Evolutionary conservation across 1,140 invertebrate species (phyloP).

Genomic region (Kradibia gibbosae): DNA sequence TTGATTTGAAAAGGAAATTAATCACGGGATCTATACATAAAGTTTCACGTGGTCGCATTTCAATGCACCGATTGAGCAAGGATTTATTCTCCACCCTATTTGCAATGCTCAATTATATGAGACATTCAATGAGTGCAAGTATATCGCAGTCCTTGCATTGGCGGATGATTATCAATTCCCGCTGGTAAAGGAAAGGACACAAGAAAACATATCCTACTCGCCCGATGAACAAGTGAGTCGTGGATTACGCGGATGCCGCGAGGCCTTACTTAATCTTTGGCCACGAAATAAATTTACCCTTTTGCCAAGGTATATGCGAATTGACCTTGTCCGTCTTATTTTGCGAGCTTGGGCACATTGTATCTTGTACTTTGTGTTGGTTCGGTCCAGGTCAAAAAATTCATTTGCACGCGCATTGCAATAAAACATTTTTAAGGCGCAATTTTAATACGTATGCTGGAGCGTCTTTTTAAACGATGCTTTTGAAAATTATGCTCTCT

Average conservation of each 20-base stretch:
- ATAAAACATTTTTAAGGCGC: too few relatives aligned
- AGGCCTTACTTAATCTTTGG: conserved; percentile 42
- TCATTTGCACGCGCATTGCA: too few relatives aligned
- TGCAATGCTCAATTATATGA: background rate
- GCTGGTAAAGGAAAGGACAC: background rate
- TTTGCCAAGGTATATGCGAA: background rate
- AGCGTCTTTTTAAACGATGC: too few relatives aligned
- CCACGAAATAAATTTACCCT: background rate
- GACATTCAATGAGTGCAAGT: background rate
- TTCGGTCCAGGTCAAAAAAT: too few relatives aligned
- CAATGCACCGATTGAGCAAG: background rate
- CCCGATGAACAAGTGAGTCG: background rate
- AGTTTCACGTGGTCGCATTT: background rate
- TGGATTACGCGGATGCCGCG: background rate
- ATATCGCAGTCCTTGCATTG: background rate
- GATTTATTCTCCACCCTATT: background rate
- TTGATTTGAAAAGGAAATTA: background rate
- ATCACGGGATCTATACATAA: background rate
- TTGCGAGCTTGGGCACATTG: too few relatives aligned
- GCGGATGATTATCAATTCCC: background rate
- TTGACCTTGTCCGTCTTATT: too few relatives aligned
- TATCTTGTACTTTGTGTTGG: too few relatives aligned
- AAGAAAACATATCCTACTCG: background rate
- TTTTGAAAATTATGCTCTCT: too few relatives aligned
- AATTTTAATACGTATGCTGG: too few relatives aligned